Evolutionary conservation across 2,888 invertebrate genomes (phyloP), one percentile per base, ranked within the genome.

Genomic region (Malthinus flaveolus): DNA sequence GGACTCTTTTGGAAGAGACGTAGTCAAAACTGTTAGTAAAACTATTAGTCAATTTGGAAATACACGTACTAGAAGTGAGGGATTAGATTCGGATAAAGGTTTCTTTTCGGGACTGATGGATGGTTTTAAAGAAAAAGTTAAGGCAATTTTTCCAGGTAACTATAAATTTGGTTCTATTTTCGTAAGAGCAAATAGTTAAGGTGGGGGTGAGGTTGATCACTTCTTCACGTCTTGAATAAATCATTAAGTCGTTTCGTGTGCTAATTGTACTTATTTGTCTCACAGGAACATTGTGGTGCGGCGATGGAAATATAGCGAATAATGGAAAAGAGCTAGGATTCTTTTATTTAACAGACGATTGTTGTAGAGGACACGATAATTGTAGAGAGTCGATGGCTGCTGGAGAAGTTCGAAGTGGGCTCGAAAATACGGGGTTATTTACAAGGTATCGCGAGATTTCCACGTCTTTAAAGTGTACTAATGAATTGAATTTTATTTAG

Each of bases 241-340:
- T n/a, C n/a, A n/a, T n/a, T n/a, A n/a, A n/a, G n/a, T n/a, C n/a
- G n/a, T n/a, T n/a, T n/a, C n/a, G n/a, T n/a, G n/a, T n/a, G n/a
- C n/a, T n/a, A n/a, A n/a, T n/a, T n/a, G n/a, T 23, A 23, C 5
- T 23, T 10, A 2, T 12, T 39, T 15, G 7, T 37, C 13, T 61
- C 2, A 23, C 5, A 86, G 90, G 90, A 7, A 90, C 90, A 0
- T 83, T 85, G 8, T 91, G 90, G 90, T 91, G 90, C 67, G 90
- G 90, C 0, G 83, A 83, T 49, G 90, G 90, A 0, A 84, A 85
- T 66, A 79, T 81, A 0, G 86, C 89, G 0, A 77, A 80, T 7
- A 80, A 81, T 3, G 77, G 81, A 10, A 77, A 82, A 1, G 85
- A 88, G 64, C 74, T 89, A n/a, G 90, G 89, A 1, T 70, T 82